These are phyloP conservation scores for Acanthaster planci DNA, from an alignment of 35 echinoderm and acorn worm genomes.

Conservation along the genomic window DNA sequence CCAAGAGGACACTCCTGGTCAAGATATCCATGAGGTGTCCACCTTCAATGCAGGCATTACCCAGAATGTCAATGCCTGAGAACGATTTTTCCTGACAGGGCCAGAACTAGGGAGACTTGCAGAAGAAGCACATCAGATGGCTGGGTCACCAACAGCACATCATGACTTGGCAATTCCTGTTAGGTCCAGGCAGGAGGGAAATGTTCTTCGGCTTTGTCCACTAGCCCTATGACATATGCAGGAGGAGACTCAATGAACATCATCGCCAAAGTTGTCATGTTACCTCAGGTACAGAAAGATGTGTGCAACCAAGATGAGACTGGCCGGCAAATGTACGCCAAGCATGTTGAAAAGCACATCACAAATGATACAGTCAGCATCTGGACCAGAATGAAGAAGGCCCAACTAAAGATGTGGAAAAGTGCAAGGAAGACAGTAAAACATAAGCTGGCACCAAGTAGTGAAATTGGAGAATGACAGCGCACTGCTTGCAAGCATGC, in stretches of 20 bases:
- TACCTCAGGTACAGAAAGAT: too few species aligned
- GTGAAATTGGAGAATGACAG: constrained; percentile 40
- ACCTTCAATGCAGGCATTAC: constrained; percentile 36
- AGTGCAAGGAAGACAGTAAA: constrained; percentile 26
- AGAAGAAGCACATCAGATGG: constrained; percentile 29
- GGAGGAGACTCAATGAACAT: too few species aligned
- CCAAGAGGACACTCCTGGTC: constrained; percentile 6
- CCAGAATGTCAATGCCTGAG: constrained; percentile 29
- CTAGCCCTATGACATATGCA: too few species aligned
- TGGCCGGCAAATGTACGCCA: too few species aligned
- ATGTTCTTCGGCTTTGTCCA: too few species aligned
- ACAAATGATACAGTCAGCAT: constrained; percentile 3
- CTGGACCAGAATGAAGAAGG: constrained; percentile 30
- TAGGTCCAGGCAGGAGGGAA: too few species aligned
- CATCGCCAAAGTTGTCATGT: too few species aligned
- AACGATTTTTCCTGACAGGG: constrained; percentile 38
- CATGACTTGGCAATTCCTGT: too few species aligned
- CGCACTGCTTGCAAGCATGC: constrained; percentile 38
- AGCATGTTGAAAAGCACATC: background rate
- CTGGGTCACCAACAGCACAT: constrained; percentile 37
- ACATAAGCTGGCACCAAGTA: constrained; percentile 39
- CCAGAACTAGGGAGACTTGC: constrained; percentile 31
- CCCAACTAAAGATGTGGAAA: constrained; percentile 37
- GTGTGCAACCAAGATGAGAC: too few species aligned
- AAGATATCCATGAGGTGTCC: constrained; percentile 15